Evolutionary conservation across 1,140 invertebrate species (phyloP).

Genomic region (Helicoverpa zea): DNA sequence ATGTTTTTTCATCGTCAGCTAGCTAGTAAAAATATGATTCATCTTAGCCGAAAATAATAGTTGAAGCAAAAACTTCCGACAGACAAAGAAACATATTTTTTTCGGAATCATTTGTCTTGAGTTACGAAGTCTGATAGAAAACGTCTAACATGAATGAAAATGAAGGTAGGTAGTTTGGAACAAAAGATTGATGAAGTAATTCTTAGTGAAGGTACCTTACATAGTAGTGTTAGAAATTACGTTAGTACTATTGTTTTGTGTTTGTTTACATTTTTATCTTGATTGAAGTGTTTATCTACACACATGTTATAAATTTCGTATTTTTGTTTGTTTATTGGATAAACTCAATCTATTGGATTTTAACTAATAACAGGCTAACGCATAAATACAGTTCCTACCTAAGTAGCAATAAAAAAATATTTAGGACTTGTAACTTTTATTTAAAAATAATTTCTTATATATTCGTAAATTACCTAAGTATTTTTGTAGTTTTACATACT

Average conservation of each 20-base stretch:
- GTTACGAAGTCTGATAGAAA: not conserved
- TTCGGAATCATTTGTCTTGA: not conserved
- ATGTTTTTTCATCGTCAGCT: slow-evolving; percentile 22
- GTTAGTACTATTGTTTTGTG: not conserved
- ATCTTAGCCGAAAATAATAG: slow-evolving; percentile 38
- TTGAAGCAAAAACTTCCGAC: not conserved
- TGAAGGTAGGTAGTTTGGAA: slow-evolving; percentile 1
- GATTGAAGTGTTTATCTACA: not conserved
- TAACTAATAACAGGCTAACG: too few species aligned
- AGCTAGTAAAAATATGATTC: slow-evolving; percentile 13
- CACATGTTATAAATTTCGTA: too few species aligned
- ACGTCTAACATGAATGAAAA: slow-evolving; percentile 14
- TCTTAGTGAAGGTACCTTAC: not conserved
- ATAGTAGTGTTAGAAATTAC: not conserved
- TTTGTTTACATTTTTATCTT: not conserved
- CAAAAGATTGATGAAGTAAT: not conserved
- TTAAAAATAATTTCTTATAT: too few species aligned
- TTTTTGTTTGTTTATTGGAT: too few species aligned
- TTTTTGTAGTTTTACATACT: too few species aligned
- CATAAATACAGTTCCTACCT: too few species aligned
- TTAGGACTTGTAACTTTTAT: too few species aligned
- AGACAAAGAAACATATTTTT: slow-evolving; percentile 13
- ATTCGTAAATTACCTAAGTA: too few species aligned
- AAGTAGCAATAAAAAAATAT: too few species aligned
- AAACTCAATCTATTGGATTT: too few species aligned